Base-by-base conservation (phyloP, 1,140 invertebrate species). In the Dysdera silvatica region DNA sequence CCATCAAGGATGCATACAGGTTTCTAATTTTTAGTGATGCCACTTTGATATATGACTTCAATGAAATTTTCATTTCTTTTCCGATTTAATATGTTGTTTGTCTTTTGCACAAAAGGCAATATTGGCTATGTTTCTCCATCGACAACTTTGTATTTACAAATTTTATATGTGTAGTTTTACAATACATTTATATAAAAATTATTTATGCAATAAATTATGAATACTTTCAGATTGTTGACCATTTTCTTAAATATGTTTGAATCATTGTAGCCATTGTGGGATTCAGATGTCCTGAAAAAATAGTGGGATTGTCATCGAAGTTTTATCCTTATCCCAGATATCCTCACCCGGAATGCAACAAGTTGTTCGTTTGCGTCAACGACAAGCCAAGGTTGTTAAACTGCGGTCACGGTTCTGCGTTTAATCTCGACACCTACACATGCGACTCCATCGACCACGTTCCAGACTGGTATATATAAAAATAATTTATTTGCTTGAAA, bases 271-370 rank as follows among this genome's bases (percentile, higher is more conserved):
- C 73, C 45, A 72, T 81, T n/a, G 72, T 79, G 18, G 78, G 78
- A n/a, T 80, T 80, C 73, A 72, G 72, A 31, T 81, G 80, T 68
- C 90, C 90, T 10, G 82, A 83, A 1, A 87, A 90, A 73, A 82
- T n/a, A 80, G 86, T 71, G 83, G 85, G 37, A 79, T 85, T 65
- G 82, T 88, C 23, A 86, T 88, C 63, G 86, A 86, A 74, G 29
- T 95, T 92, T 80, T 89, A 87, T 85, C 91, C 91, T 1, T 92
- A 84, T 80, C 91, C 91, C 12, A 88, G 88, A 71, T 93, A 85
- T 75, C 80, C 88, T 2, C 87, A 93, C 76, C 87, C 87, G 12
- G 88, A 91, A 73, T 92, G 90, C 76, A 88, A 90, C 75, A 87
- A 88, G 60, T 88, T 90, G 80, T 91, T 92, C 73, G 88, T 91